Evolutionary conservation across 2,888 invertebrate genomes (phyloP).

Genomic region (Habrosyne pyritoides): DNA sequence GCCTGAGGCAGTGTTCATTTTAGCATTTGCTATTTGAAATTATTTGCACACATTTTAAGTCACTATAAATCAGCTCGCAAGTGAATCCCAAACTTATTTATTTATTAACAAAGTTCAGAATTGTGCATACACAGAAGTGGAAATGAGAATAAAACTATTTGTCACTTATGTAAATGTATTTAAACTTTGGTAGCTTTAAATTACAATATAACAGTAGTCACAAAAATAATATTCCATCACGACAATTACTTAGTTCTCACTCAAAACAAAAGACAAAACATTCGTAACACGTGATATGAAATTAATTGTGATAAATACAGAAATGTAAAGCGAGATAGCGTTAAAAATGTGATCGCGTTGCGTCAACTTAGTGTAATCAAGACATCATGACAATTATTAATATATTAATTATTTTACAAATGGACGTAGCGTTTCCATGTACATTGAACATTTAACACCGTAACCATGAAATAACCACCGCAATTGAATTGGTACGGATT

Average conservation of each 20-base stretch:
- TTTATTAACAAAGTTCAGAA: neutral
- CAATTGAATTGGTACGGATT: neutral
- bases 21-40: slow-evolving; percentile 8
- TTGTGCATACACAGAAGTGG: neutral
- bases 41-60: neutral
- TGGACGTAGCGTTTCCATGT: slow-evolving; percentile 68
- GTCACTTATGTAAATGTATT: slow-evolving; percentile 10
- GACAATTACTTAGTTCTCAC: neutral
- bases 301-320: slow-evolving; percentile 51
- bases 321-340: slow-evolving; percentile 35
- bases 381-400: slow-evolving; percentile 38
- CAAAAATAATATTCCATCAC: neutral
- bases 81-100: neutral
- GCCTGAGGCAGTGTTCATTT: slow-evolving; percentile 25
- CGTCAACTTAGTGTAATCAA: slow-evolving; percentile 22
- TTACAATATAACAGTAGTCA: neutral
- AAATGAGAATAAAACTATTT: neutral
- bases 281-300: slow-evolving; percentile 23
- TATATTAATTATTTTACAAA: slow-evolving; percentile 61
- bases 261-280: slow-evolving; percentile 12
- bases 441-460: neutral
- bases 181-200: slow-evolving; percentile 18
- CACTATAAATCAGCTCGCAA: neutral
- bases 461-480: neutral
- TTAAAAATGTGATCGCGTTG: slow-evolving; percentile 12